Evolutionary conservation across 2,888 invertebrate genomes (phyloP).

Genomic region (Trichogramma dendrolimi): DNA sequence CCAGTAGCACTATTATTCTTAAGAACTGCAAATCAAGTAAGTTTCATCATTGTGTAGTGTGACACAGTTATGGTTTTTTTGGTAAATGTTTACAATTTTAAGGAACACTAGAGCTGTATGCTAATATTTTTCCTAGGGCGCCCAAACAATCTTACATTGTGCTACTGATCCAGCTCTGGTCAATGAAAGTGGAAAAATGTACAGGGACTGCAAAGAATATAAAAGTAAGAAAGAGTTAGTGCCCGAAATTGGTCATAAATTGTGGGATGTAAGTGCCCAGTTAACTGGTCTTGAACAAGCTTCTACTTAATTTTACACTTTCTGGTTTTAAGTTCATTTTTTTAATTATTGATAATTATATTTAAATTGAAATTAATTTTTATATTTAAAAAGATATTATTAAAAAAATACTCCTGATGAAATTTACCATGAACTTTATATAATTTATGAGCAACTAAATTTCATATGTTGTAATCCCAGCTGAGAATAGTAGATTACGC

Average conservation of each 20-base stretch:
- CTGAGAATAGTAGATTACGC: too few relatives aligned
- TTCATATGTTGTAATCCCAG: too few relatives aligned
- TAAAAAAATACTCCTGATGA: constrained; percentile 1
- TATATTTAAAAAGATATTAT: neutral
- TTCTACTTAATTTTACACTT: constrained; percentile 13
- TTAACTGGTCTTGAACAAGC: constrained; percentile 46
- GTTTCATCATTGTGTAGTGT: constrained; percentile 24
- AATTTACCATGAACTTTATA: too few relatives aligned
- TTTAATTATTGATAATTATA: neutral
- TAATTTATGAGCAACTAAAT: too few relatives aligned
- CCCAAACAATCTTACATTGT: constrained; percentile 74
- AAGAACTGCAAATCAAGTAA: constrained; percentile 69
- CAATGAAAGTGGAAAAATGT: constrained; percentile 68
- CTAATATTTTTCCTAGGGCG: constrained; percentile 60
- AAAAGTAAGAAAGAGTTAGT: constrained; percentile 61
- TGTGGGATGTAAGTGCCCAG: constrained; percentile 69
- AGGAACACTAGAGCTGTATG: constrained; percentile 2
- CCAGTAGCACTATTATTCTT: constrained; percentile 70
- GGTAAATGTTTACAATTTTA: constrained; percentile 5
- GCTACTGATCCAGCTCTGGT: constrained; percentile 62
- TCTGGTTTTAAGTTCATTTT: neutral
- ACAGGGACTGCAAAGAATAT: constrained; percentile 68
- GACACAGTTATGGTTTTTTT: neutral
- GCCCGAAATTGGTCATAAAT: constrained; percentile 59
- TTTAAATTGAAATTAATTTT: constrained; percentile 4